Base-by-base conservation (phyloP, 2,888 invertebrate genomes). In the Drymonia ruficornis region DNA sequence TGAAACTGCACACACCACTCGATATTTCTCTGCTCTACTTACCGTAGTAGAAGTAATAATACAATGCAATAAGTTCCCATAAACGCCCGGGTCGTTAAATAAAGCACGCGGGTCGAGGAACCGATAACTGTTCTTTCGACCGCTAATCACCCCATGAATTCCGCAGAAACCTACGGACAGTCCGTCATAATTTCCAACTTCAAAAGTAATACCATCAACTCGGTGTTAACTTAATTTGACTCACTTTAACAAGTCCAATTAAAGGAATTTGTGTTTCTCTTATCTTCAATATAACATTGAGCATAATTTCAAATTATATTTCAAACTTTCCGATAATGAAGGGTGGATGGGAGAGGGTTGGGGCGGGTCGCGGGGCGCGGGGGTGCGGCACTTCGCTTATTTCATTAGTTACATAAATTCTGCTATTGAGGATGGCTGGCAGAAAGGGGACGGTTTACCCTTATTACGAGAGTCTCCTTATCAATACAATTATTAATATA, bases 251-350 rank as follows among this genome's bases (percentile, higher is more conserved):
- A 92, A 92, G 91, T 91, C 92, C 92, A 92, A 92, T 92, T 92
- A 92, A 92, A 92, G 92, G 91, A 92, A 92, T 92, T 92, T 92
- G 92, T 92, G 91, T 92, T 92, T 91, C 92, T 91, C 91, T 92
- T 92, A 92, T 92, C 92, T 92, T 90, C 92, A 91, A 91, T 92
- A 91, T 92, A 92, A 92, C 91, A 91, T 92, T 91, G 92, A 91
- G 91, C 92, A 92, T 92, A 92, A 92, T 92, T 92, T 92, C 92
- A 92, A 92, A 92, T 92, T 92, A 92, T 92, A 92, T 92, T 92
- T 92, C 90, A 92, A 92, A 92, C 91, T 92, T 92, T 92, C 91
- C 91, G 91, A 92, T 92, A 92, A 92, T 92, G 91, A 92, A 92
- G 91, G 91, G 89, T 84, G 89, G 89, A 82, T 72, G 82, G 80